phyloP scores from a whole-genome alignment of 2,888 invertebrate genomes.

The Lithophane leautieri region DNA sequence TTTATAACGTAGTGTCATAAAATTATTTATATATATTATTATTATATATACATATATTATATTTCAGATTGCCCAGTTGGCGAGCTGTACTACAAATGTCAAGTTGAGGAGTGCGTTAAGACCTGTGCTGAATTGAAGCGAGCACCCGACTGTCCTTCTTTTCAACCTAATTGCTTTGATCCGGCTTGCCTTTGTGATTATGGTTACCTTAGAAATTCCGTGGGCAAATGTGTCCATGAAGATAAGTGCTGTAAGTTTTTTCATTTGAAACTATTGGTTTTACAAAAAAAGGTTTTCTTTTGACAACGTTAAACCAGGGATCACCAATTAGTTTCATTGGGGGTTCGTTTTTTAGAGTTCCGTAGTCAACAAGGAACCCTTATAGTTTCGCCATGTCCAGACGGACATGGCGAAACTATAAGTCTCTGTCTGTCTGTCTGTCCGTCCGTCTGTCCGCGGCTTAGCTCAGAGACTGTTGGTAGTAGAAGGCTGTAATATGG shows the following conservation, averaged over 20 bases:
- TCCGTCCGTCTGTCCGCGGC: no score
- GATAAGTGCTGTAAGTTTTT: conserved; percentile 16
- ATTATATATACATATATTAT: no score
- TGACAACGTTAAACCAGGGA: background rate
- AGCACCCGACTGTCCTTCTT: background rate
- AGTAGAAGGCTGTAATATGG: no score
- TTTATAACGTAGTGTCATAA: background rate
- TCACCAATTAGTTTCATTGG: no score
- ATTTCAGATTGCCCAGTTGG: conserved; percentile 7
- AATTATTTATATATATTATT: no score
- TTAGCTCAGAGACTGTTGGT: no score
- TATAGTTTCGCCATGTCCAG: no score
- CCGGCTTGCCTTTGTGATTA: conserved; percentile 27
- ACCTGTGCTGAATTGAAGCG: conserved; percentile 14
- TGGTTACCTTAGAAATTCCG: conserved; percentile 21
- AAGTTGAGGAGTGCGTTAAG: conserved; percentile 11
- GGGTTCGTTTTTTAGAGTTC: no score
- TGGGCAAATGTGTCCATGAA: conserved; percentile 16
- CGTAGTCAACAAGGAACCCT: no score
- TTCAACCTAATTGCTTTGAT: conserved; percentile 10
- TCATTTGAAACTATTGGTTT: background rate
- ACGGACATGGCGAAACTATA: no score
- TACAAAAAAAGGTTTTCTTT: background rate
- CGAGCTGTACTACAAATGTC: conserved; percentile 24
- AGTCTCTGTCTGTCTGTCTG: no score